Evolutionary conservation across 2,888 invertebrate species (phyloP), one percentile per base, ranked within the genome.

Genomic region (Microctonus brassicae): DNA sequence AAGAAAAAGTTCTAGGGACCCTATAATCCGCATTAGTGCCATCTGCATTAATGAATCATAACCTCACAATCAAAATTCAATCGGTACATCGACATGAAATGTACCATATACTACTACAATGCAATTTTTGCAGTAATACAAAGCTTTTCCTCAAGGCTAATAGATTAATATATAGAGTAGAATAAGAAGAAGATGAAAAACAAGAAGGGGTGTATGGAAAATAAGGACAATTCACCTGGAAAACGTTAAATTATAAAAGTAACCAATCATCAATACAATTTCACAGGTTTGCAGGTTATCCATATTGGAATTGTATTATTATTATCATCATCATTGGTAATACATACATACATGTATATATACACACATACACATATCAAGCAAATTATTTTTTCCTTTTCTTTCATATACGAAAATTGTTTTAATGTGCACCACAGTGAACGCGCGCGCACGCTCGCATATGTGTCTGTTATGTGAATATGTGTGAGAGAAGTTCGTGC

Each of bases 401-500:
- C n/a, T n/a, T n/a, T n/a, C n/a, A n/a, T n/a, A n/a, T n/a, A n/a
- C n/a, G n/a, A n/a, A n/a, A n/a, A n/a, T n/a, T n/a, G n/a, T n/a
- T n/a, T n/a, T n/a, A n/a, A n/a, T n/a, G n/a, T n/a, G n/a, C n/a
- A n/a, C n/a, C n/a, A n/a, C n/a, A n/a, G n/a, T n/a, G n/a, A n/a
- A n/a, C n/a, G n/a, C n/a, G n/a, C n/a, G n/a, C n/a, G 7, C 7
- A 29, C 7, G 7, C 29, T 29, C 7, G 29, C 7, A 29, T 29
- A 5, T 29, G 29, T 29, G 29, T 7, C 4, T 5, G 3, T 65
- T n/a, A 70, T 66, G 70, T 65, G 69, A 57, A 69, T 72, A 70
- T 24, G 70, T 67, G 76, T 73, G 77, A 69, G 77, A 72, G 74
- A 75, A 74, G 74, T n/a, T 67, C 74, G 78, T 78, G 75, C 78